phyloP scores from a whole-genome alignment of 1,140 invertebrate species.

The Pachypeltis micranthus region DNA sequence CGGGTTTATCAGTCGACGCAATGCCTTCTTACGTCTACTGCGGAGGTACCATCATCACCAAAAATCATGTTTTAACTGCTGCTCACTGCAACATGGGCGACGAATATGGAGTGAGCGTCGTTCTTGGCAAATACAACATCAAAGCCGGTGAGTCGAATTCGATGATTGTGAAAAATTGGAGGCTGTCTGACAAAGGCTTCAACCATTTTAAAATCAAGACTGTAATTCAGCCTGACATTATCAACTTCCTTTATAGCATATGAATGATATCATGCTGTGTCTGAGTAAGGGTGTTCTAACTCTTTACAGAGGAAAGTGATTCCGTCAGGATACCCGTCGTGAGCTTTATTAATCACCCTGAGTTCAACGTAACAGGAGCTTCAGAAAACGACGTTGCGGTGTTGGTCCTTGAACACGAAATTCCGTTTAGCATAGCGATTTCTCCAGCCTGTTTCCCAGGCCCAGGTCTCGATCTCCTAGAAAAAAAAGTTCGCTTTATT shows the following conservation, averaged over 20 bases:
- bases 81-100: background rate
- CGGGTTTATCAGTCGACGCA: background rate
- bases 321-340: too few relatives aligned
- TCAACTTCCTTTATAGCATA: background rate
- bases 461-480: background rate
- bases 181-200: background rate
- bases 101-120: background rate
- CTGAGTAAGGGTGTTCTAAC: background rate
- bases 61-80: background rate
- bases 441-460: background rate
- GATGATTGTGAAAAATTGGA: background rate
- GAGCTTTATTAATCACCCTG: too few relatives aligned
- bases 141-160: too few relatives aligned
- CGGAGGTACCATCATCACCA: constrained; percentile 6
- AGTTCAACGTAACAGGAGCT: too few relatives aligned
- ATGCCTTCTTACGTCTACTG: background rate
- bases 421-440: background rate
- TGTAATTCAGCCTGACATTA: background rate
- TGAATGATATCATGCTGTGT: too few relatives aligned
- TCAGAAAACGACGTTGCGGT: background rate
- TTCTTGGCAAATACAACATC: background rate
- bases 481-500: background rate
- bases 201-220: background rate
- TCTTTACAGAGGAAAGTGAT: background rate
- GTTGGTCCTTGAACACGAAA: background rate